phyloP scores from a whole-genome alignment of 1,140 invertebrate genomes.

The Manduca sexta region DNA sequence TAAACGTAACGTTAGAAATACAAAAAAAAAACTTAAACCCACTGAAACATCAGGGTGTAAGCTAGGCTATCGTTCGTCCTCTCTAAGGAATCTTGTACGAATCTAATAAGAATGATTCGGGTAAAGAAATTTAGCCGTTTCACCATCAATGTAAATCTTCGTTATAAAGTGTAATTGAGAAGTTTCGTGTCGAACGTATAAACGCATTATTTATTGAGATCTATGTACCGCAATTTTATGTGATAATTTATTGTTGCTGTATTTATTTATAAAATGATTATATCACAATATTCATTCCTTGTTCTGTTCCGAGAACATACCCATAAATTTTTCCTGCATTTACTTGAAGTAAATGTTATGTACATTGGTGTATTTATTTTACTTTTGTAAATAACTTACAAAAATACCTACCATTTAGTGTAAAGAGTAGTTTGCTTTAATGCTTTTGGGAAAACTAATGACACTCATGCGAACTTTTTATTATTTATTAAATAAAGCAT shows the following conservation, averaged over 20 bases:
- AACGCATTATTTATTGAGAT: slow-evolving; percentile 20
- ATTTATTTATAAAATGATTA: slow-evolving; percentile 22
- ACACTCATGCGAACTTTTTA: not conserved
- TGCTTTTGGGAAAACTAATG: not conserved
- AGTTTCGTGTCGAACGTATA: slow-evolving; percentile 4
- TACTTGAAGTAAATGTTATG: slow-evolving; percentile 45
- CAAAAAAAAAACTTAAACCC: slow-evolving; percentile 25
- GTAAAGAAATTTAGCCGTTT: not conserved
- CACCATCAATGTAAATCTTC: not conserved
- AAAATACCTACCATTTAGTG: slow-evolving; percentile 25
- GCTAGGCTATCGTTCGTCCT: slow-evolving; percentile 17
- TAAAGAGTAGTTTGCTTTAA: not conserved
- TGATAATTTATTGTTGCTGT: slow-evolving; percentile 19
- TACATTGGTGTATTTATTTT: slow-evolving; percentile 52
- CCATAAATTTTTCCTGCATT: slow-evolving; percentile 28
- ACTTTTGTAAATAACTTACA: slow-evolving; percentile 62
- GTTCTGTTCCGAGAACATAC: slow-evolving; percentile 10
- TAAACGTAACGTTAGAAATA: slow-evolving; percentile 13
- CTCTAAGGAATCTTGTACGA: slow-evolving; percentile 55
- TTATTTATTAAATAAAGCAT: not conserved
- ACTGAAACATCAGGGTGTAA: slow-evolving; percentile 16
- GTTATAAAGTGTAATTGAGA: not conserved
- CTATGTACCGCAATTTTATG: slow-evolving; percentile 19
- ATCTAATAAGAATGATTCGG: slow-evolving; percentile 40
- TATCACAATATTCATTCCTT: slow-evolving; percentile 9